Evolutionary conservation across 2,797 vertebrate genomes (phyloP), one percentile per base, ranked within the genome.

Genomic region (Acanthiza pusilla): DNA sequence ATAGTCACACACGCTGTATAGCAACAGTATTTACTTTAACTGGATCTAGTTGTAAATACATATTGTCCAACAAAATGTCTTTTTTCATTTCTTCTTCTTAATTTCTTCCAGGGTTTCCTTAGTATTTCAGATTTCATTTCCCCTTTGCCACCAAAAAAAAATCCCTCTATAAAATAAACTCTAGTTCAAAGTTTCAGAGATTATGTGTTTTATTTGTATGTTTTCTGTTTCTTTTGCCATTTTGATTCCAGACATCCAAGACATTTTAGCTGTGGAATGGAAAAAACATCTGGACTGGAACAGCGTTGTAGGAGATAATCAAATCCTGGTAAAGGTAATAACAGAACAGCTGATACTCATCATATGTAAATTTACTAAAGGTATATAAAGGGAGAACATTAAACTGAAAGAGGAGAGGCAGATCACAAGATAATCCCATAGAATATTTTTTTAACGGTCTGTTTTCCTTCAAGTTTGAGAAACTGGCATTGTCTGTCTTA

Each of bases 291-390:
- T 91, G 91, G 80, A 34, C 47, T 93, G 76, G 66, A 81, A 72
- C 63, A 89, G 57, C 36, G 7, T 60, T 53, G 55, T 30, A 16
- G 72, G 79, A 89, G 34, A 83, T 62, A 91, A 95, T 74, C 62
- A 71, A 74, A 38, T 36, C 55, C 29, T 88, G 77, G 36, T 76
- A 78, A 85, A 89, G 29, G 86, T 75, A 93, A 61, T 57, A 87
- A 78, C 68, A 77, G 38, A 50, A 71, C 92, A 85, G 79, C 42
- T 94, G 91, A 93, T 92, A 92, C 36, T 54, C 57, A 85, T 92
- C 75, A 91, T 89, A 79, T 63, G 12, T 76, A 73, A 70, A 87
- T 88, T 85, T 70, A 76, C 74, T 85, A 58, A 72, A 87, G 40
- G 36, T 94, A 94, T 92, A 72, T 94, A 87, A 94, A 89, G 73